phyloP scores from a whole-genome alignment of 2,797 vertebrate genomes.

The Thamnophis elegans region DNA sequence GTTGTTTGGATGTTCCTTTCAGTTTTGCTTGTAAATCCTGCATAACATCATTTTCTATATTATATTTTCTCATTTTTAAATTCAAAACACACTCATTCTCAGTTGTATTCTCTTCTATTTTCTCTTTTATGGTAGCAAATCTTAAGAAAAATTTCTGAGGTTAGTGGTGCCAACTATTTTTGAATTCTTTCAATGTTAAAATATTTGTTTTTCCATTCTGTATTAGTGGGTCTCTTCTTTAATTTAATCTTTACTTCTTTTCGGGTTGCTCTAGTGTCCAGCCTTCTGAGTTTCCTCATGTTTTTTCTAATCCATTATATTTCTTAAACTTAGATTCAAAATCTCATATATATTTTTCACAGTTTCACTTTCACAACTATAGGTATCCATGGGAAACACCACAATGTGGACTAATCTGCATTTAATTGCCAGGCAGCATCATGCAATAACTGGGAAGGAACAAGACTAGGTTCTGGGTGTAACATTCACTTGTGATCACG shows the following conservation, averaged over 20 bases:
- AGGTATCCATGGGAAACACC: neutral
- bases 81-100: neutral
- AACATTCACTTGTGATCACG: neutral
- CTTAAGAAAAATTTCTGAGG: neutral
- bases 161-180: neutral
- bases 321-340: neutral
- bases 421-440: neutral
- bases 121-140: neutral
- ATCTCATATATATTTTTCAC: neutral
- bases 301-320: neutral
- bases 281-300: neutral
- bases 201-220: neutral
- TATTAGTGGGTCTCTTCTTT: no score
- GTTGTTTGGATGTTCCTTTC: neutral
- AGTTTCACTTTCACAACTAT: neutral
- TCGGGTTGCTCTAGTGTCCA: neutral
- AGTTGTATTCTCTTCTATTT: no score
- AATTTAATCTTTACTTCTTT: neutral
- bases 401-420: neutral
- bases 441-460: neutral
- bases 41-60: neutral
- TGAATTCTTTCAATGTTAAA: neutral
- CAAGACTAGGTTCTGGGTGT: neutral
- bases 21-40: neutral
- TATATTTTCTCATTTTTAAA: neutral